Conservation (phyloP, 1,140 invertebrate genomes). For the Drosophila takahashii region DNA sequence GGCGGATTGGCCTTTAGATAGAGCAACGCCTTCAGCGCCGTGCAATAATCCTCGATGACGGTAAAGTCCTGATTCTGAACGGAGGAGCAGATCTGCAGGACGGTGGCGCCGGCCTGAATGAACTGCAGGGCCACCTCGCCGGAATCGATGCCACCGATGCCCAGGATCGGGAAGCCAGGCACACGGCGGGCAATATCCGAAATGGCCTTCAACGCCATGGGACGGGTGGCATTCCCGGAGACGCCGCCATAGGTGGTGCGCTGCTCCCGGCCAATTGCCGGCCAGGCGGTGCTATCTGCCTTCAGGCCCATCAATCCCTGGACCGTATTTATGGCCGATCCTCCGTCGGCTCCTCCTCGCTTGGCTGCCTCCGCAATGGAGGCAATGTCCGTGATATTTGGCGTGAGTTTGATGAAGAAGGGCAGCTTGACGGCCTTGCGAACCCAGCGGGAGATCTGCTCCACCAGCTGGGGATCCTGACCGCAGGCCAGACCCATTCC, state of each 20-base stretch:
- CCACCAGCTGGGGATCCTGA: conserved; percentile 94
- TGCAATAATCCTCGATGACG: conserved; percentile 96
- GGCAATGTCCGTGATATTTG: conserved; percentile 98
- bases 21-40: conserved; percentile 94
- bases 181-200: conserved; percentile 93
- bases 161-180: conserved; percentile 96
- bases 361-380: conserved; percentile 95
- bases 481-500: conserved; percentile 99
- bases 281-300: conserved; percentile 94
- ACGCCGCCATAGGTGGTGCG: conserved; percentile 98
- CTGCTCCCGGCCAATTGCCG: conserved; percentile 92
- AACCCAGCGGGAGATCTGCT: conserved; percentile 96
- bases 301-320: conserved; percentile 96
- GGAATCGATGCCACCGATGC: conserved; percentile 98
- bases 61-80: conserved; percentile 99
- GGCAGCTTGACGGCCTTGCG: conserved; percentile 94
- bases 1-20: conserved; percentile 90
- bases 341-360: conserved; percentile 96
- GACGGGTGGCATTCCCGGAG: conserved; percentile 97
- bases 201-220: conserved; percentile 95
- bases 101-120: conserved; percentile 94
- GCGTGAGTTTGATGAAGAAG: conserved; percentile 99
- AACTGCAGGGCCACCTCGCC: conserved; percentile 97
- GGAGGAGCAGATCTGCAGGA: conserved; percentile 97
- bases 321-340: conserved; percentile 98